These are phyloP conservation scores for Ifrita kowaldi DNA, from an alignment of 2,113 vertebrate species.

Conservation along the genomic window DNA sequence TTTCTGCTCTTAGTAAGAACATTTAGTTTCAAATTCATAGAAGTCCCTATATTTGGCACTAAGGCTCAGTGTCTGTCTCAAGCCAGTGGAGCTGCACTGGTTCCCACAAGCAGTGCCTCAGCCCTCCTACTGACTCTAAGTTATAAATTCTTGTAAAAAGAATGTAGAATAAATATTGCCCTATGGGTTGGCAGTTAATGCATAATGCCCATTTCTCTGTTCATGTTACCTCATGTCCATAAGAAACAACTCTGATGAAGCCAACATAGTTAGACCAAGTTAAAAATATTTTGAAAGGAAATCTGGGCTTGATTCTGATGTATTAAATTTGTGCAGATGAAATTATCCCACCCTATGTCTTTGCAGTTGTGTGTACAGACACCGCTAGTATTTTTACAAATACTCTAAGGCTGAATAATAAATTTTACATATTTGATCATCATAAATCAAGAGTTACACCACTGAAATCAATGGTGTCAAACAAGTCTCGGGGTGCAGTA, in stretches of 20 bases:
- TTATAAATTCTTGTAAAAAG: not conserved
- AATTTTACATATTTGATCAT: not conserved
- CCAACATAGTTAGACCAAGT: not conserved
- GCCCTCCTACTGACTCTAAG: not conserved
- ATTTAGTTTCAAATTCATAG: not conserved
- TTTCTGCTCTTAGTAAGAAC: not conserved
- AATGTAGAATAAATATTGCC: not conserved
- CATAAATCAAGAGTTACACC: not conserved
- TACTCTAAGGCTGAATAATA: not conserved
- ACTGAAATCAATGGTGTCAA: not conserved
- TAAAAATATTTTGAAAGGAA: not conserved
- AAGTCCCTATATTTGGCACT: not conserved
- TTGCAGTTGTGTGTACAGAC: not conserved
- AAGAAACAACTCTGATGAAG: not conserved
- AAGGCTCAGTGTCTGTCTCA: not conserved
- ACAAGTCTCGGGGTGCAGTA: not conserved
- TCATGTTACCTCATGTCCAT: not conserved
- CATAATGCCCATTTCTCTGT: not conserved
- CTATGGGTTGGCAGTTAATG: not conserved
- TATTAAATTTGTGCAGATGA: not conserved
- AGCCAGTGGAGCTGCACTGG: not conserved
- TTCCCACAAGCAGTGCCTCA: not conserved
- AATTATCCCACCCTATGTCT: not conserved
- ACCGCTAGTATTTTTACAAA: not conserved
- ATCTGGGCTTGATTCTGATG: not conserved